Evolutionary conservation across 1,140 invertebrate species (phyloP).

Genomic region (Drosophila orosa): DNA sequence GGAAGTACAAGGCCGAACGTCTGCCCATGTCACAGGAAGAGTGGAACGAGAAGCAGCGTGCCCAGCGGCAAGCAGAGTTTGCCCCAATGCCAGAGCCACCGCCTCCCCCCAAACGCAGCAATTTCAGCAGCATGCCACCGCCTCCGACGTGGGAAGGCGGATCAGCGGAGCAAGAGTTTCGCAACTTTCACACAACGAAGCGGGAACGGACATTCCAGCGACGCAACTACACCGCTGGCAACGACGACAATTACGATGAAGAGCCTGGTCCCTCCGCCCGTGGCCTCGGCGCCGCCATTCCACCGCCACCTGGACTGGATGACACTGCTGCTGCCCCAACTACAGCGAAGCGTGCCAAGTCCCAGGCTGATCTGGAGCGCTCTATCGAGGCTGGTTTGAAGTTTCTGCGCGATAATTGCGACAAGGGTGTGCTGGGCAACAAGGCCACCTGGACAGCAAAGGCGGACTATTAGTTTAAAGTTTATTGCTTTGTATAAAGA

Average conservation of each 20-base stretch:
- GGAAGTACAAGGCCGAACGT: conserved; percentile 85
- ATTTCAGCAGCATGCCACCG: conserved; percentile 74
- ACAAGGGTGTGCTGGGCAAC: conserved; percentile 84
- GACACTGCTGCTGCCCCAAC: conserved; percentile 86
- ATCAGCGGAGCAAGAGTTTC: conserved; percentile 42
- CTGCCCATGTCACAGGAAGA: conserved; percentile 90
- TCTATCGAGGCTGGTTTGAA: conserved; percentile 89
- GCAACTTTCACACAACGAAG: conserved; percentile 61
- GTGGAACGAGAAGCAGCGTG: conserved; percentile 90
- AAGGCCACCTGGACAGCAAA: conserved; percentile 80
- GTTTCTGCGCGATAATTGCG: conserved; percentile 87
- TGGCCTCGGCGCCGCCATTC: conserved; percentile 85
- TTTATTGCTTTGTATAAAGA: conserved; percentile 65
- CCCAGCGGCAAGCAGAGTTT: conserved; percentile 89
- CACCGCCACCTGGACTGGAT: conserved; percentile 87
- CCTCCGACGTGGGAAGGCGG: conserved; percentile 20
- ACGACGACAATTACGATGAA: conserved; percentile 38
- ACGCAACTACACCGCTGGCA: conserved; percentile 51
- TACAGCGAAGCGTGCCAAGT: conserved; percentile 49
- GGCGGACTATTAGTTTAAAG: conserved; percentile 72
- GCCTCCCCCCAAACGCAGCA: conserved; percentile 50
- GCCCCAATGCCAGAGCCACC: conserved; percentile 85
- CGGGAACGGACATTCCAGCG: conserved; percentile 63
- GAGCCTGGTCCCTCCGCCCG: conserved; percentile 31
- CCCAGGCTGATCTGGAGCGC: conserved; percentile 85